These are phyloP conservation scores for Nephrocerus scutellatus DNA, from an alignment of 2,888 invertebrate species.

Conservation along the genomic window DNA sequence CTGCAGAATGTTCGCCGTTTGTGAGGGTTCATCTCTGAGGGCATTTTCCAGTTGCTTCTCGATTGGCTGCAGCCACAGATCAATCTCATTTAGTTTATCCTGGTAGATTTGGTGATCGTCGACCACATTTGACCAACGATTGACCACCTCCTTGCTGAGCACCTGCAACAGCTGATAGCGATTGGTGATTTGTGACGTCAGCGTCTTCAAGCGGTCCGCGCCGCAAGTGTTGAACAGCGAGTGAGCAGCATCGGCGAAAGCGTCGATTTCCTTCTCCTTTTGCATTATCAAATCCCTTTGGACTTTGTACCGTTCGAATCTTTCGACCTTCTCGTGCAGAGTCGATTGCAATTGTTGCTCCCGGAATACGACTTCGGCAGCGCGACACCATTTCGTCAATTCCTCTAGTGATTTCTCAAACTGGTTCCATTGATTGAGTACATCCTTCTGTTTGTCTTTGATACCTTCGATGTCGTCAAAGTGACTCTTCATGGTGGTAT, in stretches of 20 bases:
- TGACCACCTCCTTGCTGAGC: slow-evolving; percentile 77
- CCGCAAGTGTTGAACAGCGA: slow-evolving; percentile 75
- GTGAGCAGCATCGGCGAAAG: slow-evolving; percentile 85
- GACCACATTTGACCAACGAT: slow-evolving; percentile 74
- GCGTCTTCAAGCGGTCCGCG: slow-evolving; percentile 75
- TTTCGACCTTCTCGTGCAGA: slow-evolving; percentile 70
- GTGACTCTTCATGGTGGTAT: slow-evolving; percentile 61
- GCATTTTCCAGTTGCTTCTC: slow-evolving; percentile 61
- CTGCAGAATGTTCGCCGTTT: slow-evolving; percentile 62
- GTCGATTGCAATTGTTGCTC: slow-evolving; percentile 79
- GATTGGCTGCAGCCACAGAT: slow-evolving; percentile 69
- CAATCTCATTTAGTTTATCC: slow-evolving; percentile 66
- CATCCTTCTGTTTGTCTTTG: slow-evolving; percentile 66
- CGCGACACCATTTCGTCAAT: slow-evolving; percentile 79
- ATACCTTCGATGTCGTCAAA: slow-evolving; percentile 60
- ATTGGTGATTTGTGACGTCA: slow-evolving; percentile 83
- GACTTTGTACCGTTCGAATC: slow-evolving; percentile 64
- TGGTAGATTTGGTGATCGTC: slow-evolving; percentile 76
- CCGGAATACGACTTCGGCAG: slow-evolving; percentile 74
- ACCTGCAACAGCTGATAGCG: slow-evolving; percentile 74
- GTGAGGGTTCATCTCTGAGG: slow-evolving; percentile 61
- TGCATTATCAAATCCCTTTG: slow-evolving; percentile 68
- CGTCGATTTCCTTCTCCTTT: slow-evolving; percentile 79
- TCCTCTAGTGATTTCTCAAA: slow-evolving; percentile 77
- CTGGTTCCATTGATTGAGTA: slow-evolving; percentile 75